Percentiles rank a stretch among this genome's conserved stretches.
Conservation (phyloP, 2,888 invertebrate species). For the Brachyptera putata region DNA sequence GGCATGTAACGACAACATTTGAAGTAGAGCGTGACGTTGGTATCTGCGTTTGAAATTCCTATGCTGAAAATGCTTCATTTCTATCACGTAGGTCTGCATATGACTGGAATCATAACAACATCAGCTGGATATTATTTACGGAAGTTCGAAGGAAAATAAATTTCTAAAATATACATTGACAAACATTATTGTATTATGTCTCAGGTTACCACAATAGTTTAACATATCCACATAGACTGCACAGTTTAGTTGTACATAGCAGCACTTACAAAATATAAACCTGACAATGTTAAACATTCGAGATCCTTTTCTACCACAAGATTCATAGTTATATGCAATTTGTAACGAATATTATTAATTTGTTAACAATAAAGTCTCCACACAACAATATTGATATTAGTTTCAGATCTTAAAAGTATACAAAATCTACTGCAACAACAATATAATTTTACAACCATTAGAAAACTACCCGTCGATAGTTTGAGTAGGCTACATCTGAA, state of each 20-base stretch:
- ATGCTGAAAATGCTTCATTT: too few relatives aligned
- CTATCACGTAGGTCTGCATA: too few relatives aligned
- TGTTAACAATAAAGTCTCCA: neutral
- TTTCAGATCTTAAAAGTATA: slow-evolving; percentile 18
- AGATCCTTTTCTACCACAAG: slow-evolving; percentile 7
- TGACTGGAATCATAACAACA: too few relatives aligned
- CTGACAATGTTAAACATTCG: slow-evolving; percentile 6
- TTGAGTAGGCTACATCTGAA: neutral
- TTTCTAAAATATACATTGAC: slow-evolving; percentile 28
- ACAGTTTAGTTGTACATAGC: neutral
- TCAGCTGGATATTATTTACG: too few relatives aligned
- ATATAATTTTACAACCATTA: slow-evolving; percentile 2
- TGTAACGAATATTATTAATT: slow-evolving; percentile 1
- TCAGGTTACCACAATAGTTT: slow-evolving; percentile 31
- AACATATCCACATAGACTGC: neutral
- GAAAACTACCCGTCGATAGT: neutral
- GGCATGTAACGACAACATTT: too few relatives aligned
- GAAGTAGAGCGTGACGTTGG: too few relatives aligned
- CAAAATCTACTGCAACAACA: slow-evolving; percentile 10
- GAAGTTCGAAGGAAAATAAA: neutral
- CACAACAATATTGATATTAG: slow-evolving; percentile 1
- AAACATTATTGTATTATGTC: slow-evolving; percentile 34
- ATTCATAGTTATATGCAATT: neutral
- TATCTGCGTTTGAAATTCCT: too few relatives aligned
- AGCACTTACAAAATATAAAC: neutral